Conservation (phyloP, 2,888 invertebrate genomes). For the Tachina fera region DNA sequence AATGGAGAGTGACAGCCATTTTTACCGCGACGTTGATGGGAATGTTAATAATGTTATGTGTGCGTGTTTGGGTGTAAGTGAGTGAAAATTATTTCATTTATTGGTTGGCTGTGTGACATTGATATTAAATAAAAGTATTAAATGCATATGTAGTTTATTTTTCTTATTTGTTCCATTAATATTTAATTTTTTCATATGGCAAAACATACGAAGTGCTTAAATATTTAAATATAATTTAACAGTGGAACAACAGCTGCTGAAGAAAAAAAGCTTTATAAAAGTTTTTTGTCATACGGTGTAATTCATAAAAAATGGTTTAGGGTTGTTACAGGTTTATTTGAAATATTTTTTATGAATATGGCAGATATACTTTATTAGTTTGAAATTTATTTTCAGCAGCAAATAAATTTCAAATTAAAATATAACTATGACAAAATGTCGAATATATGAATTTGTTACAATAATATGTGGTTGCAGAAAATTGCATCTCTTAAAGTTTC, state of each 20-base stretch:
- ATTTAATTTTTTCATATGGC: slow-evolving; percentile 38
- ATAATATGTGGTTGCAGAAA: too few relatives aligned
- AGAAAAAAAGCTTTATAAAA: background rate
- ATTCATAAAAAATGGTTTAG: too few relatives aligned
- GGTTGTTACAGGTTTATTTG: too few relatives aligned
- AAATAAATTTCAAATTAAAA: too few relatives aligned
- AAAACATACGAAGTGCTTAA: slow-evolving; percentile 30
- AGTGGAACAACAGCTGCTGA: background rate
- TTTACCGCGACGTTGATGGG: slow-evolving; percentile 7
- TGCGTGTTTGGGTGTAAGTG: background rate
- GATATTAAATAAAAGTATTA: slow-evolving; percentile 51
- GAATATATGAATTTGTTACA: too few relatives aligned
- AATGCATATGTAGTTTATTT: background rate
- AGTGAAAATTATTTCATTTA: slow-evolving; percentile 26
- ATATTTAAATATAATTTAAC: slow-evolving; percentile 16
- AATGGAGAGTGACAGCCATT: slow-evolving; percentile 29
- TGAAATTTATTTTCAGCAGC: too few relatives aligned
- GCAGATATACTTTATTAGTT: too few relatives aligned
- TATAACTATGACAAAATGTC: too few relatives aligned
- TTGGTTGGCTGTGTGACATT: slow-evolving; percentile 49
- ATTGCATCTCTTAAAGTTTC: too few relatives aligned
- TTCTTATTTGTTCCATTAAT: slow-evolving; percentile 3
- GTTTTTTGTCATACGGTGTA: background rate
- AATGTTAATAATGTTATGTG: slow-evolving; percentile 30
- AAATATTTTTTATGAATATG: too few relatives aligned